These are phyloP conservation scores for Coecobrya sp. DNA, from an alignment of 2,888 invertebrate species.

Conservation along the genomic window DNA sequence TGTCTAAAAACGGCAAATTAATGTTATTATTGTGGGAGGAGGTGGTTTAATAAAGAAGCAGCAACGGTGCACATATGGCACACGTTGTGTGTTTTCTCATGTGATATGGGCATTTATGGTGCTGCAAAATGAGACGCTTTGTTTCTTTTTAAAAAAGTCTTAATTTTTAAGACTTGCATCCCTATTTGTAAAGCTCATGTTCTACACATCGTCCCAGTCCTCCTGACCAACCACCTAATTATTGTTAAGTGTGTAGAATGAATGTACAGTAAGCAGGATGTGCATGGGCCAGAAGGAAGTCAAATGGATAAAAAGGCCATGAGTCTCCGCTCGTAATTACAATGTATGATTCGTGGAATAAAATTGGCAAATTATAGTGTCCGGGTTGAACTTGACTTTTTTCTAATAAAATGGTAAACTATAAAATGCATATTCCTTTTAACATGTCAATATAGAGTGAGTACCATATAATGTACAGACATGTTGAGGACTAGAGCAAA, in stretches of 20 bases:
- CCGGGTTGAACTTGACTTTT: not conserved
- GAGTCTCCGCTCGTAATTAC: not conserved
- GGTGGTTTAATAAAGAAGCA: not conserved
- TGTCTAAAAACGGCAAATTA: slow-evolving; percentile 13
- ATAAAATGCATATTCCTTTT: too few relatives aligned
- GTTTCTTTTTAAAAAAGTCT: not conserved
- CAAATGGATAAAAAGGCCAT: not conserved
- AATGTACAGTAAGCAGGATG: slow-evolving; percentile 8
- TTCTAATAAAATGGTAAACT: not conserved
- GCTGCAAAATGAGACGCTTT: not conserved
- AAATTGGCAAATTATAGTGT: slow-evolving; percentile 5
- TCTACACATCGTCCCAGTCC: not conserved
- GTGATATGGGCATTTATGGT: slow-evolving; percentile 14
- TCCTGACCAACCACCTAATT: not conserved
- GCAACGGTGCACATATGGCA: slow-evolving; percentile 4
- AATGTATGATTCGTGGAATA: not conserved
- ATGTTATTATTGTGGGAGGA: slow-evolving; percentile 8
- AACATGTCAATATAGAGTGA: too few relatives aligned
- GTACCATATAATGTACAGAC: too few relatives aligned
- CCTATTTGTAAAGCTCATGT: not conserved
- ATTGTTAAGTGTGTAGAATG: not conserved
- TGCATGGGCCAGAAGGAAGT: slow-evolving; percentile 4
- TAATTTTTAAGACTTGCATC: not conserved
- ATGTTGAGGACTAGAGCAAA: too few relatives aligned
- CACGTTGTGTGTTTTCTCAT: not conserved